A percentile compares a stretch with the other conserved stretches of the same genome.
phyloP scores from a whole-genome alignment of 92 coral and sea anemone genomes.

The Phenganax subtilis region DNA sequence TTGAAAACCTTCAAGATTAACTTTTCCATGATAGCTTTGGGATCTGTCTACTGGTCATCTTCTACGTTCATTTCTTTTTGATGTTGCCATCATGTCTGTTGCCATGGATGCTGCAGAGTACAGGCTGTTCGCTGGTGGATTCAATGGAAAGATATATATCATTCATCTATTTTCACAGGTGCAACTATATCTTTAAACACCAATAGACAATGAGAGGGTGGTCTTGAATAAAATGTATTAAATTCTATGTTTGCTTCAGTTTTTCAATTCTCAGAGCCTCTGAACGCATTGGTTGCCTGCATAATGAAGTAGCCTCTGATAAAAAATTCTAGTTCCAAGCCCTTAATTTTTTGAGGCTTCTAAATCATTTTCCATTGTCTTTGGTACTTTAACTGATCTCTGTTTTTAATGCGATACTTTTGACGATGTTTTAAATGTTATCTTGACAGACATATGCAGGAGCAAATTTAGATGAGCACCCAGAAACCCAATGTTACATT shows the following conservation, averaged over 20 bases:
- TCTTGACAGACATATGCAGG: background rate
- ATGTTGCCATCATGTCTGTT: slow-evolving; percentile 70
- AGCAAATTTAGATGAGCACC: slow-evolving; percentile 13
- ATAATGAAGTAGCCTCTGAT: too few species aligned
- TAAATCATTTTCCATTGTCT: too few species aligned
- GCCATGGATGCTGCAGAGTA: slow-evolving; percentile 76
- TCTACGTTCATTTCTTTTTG: slow-evolving; percentile 77
- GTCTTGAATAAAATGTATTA: too few species aligned
- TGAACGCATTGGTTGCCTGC: too few species aligned
- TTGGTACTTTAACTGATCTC: background rate
- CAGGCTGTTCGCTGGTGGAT: slow-evolving; percentile 79
- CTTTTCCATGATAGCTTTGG: slow-evolving; percentile 53
- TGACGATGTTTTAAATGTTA: background rate
- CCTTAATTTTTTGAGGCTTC: too few species aligned
- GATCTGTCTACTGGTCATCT: slow-evolving; percentile 85
- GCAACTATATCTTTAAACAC: slow-evolving; percentile 6
- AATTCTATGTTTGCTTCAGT: too few species aligned
- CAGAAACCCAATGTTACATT: slow-evolving; percentile 2
- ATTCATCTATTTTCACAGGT: slow-evolving; percentile 69
- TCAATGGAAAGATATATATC: slow-evolving; percentile 67
- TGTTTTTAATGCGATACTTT: background rate
- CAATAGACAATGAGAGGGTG: too few species aligned
- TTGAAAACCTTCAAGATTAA: background rate
- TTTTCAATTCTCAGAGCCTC: too few species aligned
- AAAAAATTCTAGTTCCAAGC: too few species aligned